A percentile compares a stretch with the other conserved stretches of the same genome.
Conservation (phyloP, 1,140 invertebrate species). For the Galendromus occidentalis region DNA sequence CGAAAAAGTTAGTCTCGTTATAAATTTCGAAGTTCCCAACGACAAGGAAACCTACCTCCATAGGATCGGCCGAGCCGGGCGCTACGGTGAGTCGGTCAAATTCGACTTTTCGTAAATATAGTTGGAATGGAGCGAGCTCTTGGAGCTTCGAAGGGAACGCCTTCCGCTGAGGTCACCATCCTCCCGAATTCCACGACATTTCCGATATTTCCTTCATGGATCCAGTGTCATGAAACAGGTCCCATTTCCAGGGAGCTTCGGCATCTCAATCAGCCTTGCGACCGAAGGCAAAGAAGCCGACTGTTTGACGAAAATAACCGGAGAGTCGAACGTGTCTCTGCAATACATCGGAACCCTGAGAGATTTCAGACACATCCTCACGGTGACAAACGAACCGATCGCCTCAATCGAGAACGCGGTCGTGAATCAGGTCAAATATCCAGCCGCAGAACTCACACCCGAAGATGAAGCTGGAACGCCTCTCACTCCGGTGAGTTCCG, state of each 20-base stretch:
- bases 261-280: conserved; percentile 45
- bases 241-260: conserved; percentile 41
- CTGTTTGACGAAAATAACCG: conserved; percentile 11
- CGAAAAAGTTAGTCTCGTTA: conserved; percentile 70
- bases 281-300: conserved; percentile 35
- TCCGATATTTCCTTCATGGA: too few species aligned
- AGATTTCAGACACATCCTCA: conserved; percentile 5
- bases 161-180: too few species aligned
- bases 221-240: too few species aligned
- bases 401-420: not conserved
- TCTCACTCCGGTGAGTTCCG: not conserved
- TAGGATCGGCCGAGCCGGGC: conserved; percentile 75
- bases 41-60: conserved; percentile 79
- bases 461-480: not conserved
- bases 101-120: not conserved
- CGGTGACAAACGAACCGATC: not conserved
- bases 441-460: not conserved
- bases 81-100: conserved; percentile 36
- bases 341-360: not conserved
- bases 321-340: not conserved
- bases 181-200: too few species aligned
- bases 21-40: conserved; percentile 70
- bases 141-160: not conserved
- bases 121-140: not conserved
- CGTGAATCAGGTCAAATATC: not conserved